Percentiles rank a stretch among this genome's conserved stretches.
phyloP scores from a whole-genome alignment of 2,888 invertebrate genomes.

The Andrena bucephala region DNA sequence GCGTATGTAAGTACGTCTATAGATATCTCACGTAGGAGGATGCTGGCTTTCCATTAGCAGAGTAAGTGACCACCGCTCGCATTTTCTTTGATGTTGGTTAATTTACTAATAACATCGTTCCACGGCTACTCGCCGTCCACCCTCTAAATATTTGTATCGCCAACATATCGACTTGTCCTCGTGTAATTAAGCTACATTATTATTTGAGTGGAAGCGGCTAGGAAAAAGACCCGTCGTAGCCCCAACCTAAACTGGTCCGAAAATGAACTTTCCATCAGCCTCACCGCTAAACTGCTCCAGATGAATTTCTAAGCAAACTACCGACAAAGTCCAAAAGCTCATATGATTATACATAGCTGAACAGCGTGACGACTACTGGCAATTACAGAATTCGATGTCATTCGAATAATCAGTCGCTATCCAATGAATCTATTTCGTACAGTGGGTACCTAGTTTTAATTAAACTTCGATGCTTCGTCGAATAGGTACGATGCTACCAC shows the following conservation, averaged over 20 bases:
- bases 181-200: constrained; percentile 76
- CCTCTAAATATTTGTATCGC: constrained; percentile 84
- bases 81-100: constrained; percentile 85
- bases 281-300: constrained; percentile 35
- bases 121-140: constrained; percentile 68
- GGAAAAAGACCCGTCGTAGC: constrained; percentile 56
- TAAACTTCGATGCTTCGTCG: background rate
- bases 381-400: background rate
- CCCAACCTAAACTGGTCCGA: constrained; percentile 19
- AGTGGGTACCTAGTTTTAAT: background rate
- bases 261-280: constrained; percentile 57
- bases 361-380: background rate
- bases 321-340: background rate
- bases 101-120: constrained; percentile 84
- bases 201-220: constrained; percentile 65
- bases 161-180: constrained; percentile 79
- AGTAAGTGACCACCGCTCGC: constrained; percentile 82
- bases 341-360: constrained; percentile 18
- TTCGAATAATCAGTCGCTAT: background rate
- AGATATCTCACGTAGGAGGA: constrained; percentile 63
- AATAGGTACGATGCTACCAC: too few species aligned
- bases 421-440: background rate
- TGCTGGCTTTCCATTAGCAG: constrained; percentile 80
- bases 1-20: constrained; percentile 55
- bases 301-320: constrained; percentile 41